Conservation (phyloP, 2,888 invertebrate species). For the Dioctria linearis region DNA sequence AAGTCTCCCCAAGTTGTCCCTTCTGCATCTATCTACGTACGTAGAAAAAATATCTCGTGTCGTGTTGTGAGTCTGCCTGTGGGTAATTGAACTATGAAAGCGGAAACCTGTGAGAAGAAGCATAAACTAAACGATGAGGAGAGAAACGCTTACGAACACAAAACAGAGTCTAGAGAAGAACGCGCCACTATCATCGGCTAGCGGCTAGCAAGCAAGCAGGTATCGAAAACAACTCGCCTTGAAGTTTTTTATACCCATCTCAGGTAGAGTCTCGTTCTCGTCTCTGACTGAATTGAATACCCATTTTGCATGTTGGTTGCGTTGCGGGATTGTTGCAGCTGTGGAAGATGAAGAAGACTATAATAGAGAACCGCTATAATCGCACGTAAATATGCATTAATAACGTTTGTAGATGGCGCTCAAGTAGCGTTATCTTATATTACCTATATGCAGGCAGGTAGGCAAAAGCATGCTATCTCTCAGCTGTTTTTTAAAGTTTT, state of each 20-base stretch:
- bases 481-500: conserved; percentile 44
- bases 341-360: neutral
- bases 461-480: conserved; percentile 19
- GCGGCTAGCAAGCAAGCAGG: neutral
- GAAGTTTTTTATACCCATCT: neutral
- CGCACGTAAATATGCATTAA: conserved; percentile 33
- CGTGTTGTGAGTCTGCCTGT: too few relatives aligned
- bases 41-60: too few relatives aligned
- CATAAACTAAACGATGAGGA: neutral
- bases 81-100: conserved; percentile 7
- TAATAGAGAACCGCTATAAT: conserved; percentile 45
- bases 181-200: neutral
- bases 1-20: neutral
- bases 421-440: conserved; percentile 31
- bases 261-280: too few relatives aligned
- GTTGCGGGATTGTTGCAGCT: too few relatives aligned
- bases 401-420: conserved; percentile 45
- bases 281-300: too few relatives aligned
- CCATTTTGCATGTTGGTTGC: too few relatives aligned
- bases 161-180: neutral
- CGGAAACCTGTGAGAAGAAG: conserved; percentile 4
- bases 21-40: too few relatives aligned
- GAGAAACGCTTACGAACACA: neutral
- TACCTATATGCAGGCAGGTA: neutral
- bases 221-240: neutral